Base-by-base conservation (phyloP, 2,888 invertebrate genomes). In the Aethes cnicana region DNA sequence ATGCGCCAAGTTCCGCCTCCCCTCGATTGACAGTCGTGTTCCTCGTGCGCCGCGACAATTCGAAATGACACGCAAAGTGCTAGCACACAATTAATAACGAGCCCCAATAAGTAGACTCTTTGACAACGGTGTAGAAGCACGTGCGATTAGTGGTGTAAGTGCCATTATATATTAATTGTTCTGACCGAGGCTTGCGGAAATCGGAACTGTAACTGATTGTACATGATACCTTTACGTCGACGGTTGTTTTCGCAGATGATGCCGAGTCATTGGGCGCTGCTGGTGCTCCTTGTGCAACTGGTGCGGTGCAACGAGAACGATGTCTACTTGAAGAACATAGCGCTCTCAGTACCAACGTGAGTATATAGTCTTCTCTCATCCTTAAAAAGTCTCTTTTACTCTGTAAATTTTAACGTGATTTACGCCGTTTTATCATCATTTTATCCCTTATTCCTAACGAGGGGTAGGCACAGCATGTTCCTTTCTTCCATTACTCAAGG, bases 281-380 rank as follows among this genome's bases (percentile, higher is more conserved):
- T 77, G 16, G 54, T 68, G 3, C 53, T 74, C 8, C 62, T 74
- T 1, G 64, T 73, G 4, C 72, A 74, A 7, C 53, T 77, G n/a
- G 79, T 70, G 11, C 62, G 59, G 23, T 72, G 79, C 50, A 64
- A 70, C 21, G 67, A 77, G 14, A 60, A 68, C 2, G 67, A 62
- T 11, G 55, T 54, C 7, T 35, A 61, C 5, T 64, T 68, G 42
- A 66, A 72, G 25, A 50, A 68, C 6, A 61, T 70, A 7, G 64
- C 77, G 9, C 59, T 62, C 28, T 61, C 67, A n/a, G 11, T 23
- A 12, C 81, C 80, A 53, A 75, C 77, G 85, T 84, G 72, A 81
- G 84, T 77, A 32, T 46, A n/a, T 41, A 33, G 2, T 2, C 6
- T 6, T 37, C 5, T 14, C 16, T 39, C 25, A n/a, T n/a, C n/a